Evolutionary conservation across 2,888 invertebrate genomes (phyloP), one percentile per base, ranked within the genome.

Genomic region (Campaea margaritaria): DNA sequence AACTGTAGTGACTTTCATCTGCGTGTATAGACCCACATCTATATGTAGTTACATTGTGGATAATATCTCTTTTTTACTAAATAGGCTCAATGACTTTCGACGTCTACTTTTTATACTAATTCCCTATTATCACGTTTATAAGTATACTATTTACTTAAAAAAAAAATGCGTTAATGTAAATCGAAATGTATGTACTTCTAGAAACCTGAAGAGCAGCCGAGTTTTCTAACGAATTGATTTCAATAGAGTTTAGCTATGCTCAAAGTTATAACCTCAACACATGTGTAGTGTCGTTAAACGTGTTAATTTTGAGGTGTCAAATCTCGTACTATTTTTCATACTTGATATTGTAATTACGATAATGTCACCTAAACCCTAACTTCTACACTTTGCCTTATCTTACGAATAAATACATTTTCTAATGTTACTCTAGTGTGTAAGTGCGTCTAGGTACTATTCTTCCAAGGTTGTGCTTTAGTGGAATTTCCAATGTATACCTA

Each of bases 381-480:
- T 88, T 89, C 82, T 74, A 91, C 85, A 90, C 91, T 91, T 89
- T 91, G 91, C 91, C 91, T 91, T 91, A 91, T 55, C 55, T 55
- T 87, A 87, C 76, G 72, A 89, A 83, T 85, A 85, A 83, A 80
- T 79, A 64, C 73, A 72, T 84, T 86, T 82, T 87, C 85, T 86
- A 88, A 88, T 82, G 81, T 85, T 82, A 86, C 80, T 85, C 80
- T 90, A 91, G 90, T 85, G 54, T 74, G 79, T 91, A 92, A 91
- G 90, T 75, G 86, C 89, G 78, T 88, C 83, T 91, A 92, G 91
- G 72, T 91, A 90, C 89, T 91, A 91, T 89, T 92, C 90, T 91
- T 91, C 91, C 90, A 91, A 86, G 91, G 91, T 92, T 91, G 91
- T 91, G 91, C 91, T 91, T 91, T 89, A 89, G 90, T 89, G 88